phyloP scores from a whole-genome alignment of 2,113 vertebrate genomes.

The Eira barbara region DNA sequence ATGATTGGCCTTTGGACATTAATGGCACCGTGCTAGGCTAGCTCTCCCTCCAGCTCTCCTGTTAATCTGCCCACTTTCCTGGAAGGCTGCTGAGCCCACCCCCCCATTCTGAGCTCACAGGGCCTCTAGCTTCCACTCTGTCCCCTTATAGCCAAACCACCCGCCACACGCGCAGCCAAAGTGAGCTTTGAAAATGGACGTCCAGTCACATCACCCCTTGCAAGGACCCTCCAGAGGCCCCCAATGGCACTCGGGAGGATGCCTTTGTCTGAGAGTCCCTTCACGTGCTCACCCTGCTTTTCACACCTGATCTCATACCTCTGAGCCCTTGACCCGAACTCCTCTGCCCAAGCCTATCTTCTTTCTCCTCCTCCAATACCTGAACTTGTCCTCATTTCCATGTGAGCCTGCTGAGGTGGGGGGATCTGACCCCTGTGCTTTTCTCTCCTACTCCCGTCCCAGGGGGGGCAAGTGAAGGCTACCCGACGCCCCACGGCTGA shows the following conservation, averaged over 20 bases:
- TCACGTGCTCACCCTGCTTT: not conserved
- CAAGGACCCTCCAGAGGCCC: not conserved
- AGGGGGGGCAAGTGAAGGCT: not conserved
- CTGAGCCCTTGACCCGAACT: not conserved
- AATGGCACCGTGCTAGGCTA: not conserved
- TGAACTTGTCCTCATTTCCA: not conserved
- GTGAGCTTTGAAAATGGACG: not conserved
- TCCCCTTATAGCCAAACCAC: not conserved
- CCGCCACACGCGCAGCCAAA: not conserved
- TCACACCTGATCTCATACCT: not conserved
- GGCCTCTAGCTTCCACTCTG: not conserved
- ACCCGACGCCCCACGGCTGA: accelerated
- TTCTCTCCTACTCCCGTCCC: not conserved
- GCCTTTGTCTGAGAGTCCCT: not conserved
- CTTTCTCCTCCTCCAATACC: not conserved
- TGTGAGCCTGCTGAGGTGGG: accelerated
- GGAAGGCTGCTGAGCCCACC: not conserved
- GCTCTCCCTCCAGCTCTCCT: not conserved
- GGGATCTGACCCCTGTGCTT: not conserved
- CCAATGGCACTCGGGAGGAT: accelerated
- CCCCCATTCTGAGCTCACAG: not conserved
- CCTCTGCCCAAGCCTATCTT: not conserved
- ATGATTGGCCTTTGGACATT: not conserved
- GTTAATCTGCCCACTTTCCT: not conserved
- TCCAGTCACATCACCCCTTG: not conserved